Base-by-base conservation (phyloP, 2,113 vertebrate species). In the Apteryx owenii region DNA sequence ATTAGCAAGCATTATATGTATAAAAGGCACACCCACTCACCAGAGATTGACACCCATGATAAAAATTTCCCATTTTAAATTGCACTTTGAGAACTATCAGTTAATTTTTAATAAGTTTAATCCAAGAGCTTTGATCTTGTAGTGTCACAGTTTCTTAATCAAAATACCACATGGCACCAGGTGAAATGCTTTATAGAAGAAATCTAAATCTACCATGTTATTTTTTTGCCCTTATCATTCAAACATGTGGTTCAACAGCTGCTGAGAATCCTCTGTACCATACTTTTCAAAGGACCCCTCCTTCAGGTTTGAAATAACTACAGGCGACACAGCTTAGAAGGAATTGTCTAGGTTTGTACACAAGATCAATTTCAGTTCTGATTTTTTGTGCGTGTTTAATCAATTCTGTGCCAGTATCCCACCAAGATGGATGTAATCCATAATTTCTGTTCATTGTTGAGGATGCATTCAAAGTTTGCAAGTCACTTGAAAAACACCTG, bases 181-280 rank as follows among this genome's bases (percentile, higher is more conserved):
- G 68, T 93, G 72, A 96, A 92, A 58, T 65, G 80, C 38, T 86
- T 95, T 61, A 28, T 72, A 56, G 56, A 86, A 90, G 77, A 94
- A 93, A 87, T 71, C 54, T 88, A 81, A 79, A 60, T 93, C 53
- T 93, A 40, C n/a, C 60, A 21, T 85, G 48, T 65, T 31, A 44
- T 82, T 90, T 62, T 94, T 90, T 86, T 94, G 61, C 81, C 80
- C 73, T 89, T 95, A 89, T 89, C 92, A 89, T 86, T 71, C 56
- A 81, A 88, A 90, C 12, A 19, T 76, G 64, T 1, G 0, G 33
- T 75, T 29, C 60, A 94, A 68, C 84, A 88, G 73, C 75, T 91
- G 87, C 46, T 95, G 83, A 88, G n/a, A 44, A 84, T 72, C 73
- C 56, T 81, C 26, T 66, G 50, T 81, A 36, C 29, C 77, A 78